Evolutionary conservation across 2,797 vertebrate species (phyloP).

Genomic region (Phylloscopus collybita): DNA sequence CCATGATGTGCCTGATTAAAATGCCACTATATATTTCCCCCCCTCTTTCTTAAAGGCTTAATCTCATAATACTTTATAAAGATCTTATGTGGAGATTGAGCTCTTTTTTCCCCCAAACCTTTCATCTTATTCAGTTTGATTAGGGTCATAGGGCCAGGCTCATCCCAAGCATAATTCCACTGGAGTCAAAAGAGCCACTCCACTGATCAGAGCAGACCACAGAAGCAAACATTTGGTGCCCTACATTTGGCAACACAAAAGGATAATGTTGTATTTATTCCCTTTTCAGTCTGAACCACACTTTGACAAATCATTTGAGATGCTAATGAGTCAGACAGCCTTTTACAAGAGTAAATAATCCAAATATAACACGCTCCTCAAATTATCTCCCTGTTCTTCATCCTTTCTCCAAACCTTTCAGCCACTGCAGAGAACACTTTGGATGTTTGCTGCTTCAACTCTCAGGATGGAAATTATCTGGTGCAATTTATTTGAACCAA

Average conservation of each 20-base stretch:
- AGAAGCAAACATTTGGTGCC: constrained; percentile 56
- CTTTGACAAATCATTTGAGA: background rate
- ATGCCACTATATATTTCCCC: background rate
- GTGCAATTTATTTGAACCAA: background rate
- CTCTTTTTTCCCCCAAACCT: background rate
- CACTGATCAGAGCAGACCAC: background rate
- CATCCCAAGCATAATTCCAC: constrained; percentile 45
- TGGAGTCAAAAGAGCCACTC: constrained; percentile 23
- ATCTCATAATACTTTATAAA: constrained; percentile 66
- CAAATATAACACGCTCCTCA: background rate
- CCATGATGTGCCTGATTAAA: constrained; percentile 39
- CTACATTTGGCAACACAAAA: constrained; percentile 54
- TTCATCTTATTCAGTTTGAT: constrained; percentile 64
- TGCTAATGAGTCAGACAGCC: background rate
- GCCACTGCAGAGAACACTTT: background rate
- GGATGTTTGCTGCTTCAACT: background rate
- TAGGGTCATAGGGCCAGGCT: constrained; percentile 53
- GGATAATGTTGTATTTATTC: constrained; percentile 13
- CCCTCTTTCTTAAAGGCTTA: constrained; percentile 22
- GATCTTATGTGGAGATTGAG: constrained; percentile 55
- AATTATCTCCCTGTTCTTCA: background rate
- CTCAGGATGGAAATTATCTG: background rate
- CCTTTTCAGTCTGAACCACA: background rate
- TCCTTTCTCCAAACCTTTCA: background rate
- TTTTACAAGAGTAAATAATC: background rate